Evolutionary conservation across 2,888 invertebrate species (phyloP), one percentile per base, ranked within the genome.

Genomic region (Synanthedon vespiformis): DNA sequence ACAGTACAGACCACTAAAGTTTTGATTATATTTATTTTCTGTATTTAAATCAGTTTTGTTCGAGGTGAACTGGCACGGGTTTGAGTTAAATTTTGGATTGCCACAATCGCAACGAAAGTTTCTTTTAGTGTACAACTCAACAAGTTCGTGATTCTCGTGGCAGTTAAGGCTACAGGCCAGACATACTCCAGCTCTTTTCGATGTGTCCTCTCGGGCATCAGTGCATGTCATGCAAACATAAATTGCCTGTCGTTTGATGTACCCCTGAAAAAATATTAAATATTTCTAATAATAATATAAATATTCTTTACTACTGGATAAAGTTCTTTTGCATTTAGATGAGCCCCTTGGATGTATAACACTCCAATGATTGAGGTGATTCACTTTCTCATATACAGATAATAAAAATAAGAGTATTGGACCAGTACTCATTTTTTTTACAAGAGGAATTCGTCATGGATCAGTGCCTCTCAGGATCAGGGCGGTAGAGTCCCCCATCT

Each of bases 71-170:
- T 89, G 91, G 76, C 96, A 96, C 34, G 88, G 89, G 54, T 89
- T 85, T 0, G 82, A 87, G n/a, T 86, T 81, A 71, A 95, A 95
- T 65, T 92, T 93, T 1, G 89, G 88, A 74, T 95, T 96, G 40
- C 97, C 97, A 81, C 98, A 99, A 78, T 99, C 99, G 80, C 99
- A 99, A 49, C 95, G 91, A 70, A 98, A 98, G 77, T 95, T 94
- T 52, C 98, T 88, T 76, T 99, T 99, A 0, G 99, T 99, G 73
- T 99, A 99, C 14, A 99, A 88, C 74, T 99, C 99, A 51, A 97
- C 88, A 1, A 99, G 89, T 44, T 98, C 95, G 81, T 99, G 99
- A 52, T 95, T 95, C 69, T 97, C 97, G 72, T 99, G 99, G 67
- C 99, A 99, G 56, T 92, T 92, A 59, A 95, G 93, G 68, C 95